Percentiles rank a stretch among this genome's conserved stretches.
phyloP scores from a whole-genome alignment of 2,888 invertebrate genomes.

The Pterobdella sp. region DNA sequence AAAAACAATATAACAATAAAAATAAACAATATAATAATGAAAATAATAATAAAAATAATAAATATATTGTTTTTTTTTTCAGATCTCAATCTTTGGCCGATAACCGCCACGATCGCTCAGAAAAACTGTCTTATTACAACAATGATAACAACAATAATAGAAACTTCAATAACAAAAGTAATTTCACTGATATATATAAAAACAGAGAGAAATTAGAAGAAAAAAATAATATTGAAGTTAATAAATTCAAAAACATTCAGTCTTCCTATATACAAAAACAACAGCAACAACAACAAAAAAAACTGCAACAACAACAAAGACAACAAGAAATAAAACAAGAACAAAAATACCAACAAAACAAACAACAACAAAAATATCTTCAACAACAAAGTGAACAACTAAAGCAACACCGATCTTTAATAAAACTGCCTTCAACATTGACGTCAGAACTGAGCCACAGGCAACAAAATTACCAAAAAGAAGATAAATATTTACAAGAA shows the following conservation, averaged over 20 bases:
- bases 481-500: not conserved
- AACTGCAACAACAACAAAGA: conserved; percentile 1
- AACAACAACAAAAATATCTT: too few species aligned
- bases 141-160: not conserved
- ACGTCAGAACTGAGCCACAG: too few species aligned
- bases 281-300: not conserved
- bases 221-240: not conserved
- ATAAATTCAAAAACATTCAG: not conserved
- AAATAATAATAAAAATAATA: too few species aligned
- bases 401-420: too few species aligned
- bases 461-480: not conserved
- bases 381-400: too few species aligned
- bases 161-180: not conserved
- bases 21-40: too few species aligned
- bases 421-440: not conserved
- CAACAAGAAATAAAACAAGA: not conserved
- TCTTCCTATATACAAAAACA: too few species aligned
- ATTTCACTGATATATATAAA: too few species aligned
- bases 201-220: not conserved
- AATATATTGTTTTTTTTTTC: too few species aligned
- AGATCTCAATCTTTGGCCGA: not conserved
- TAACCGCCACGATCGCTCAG: not conserved
- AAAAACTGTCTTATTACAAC: not conserved
- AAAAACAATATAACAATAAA: too few species aligned
- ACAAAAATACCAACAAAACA: not conserved